Evolutionary conservation across 1,140 invertebrate genomes (phyloP).

Genomic region (Saccostrea echinata): DNA sequence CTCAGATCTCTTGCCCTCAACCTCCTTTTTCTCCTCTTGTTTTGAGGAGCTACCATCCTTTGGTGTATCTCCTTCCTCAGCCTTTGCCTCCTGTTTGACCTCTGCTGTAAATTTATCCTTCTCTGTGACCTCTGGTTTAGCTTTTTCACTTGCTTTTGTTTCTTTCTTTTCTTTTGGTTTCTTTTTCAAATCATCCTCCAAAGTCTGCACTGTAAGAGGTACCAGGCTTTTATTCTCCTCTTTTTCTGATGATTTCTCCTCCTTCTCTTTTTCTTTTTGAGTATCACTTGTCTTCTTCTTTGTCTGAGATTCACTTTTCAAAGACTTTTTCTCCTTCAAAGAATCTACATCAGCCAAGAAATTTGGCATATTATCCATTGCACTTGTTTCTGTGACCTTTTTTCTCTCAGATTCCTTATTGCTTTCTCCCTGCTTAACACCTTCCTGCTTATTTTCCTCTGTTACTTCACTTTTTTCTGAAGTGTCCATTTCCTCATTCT

Average conservation of each 20-base stretch:
- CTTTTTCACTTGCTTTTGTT: conserved; percentile 35
- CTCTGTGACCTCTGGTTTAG: background rate
- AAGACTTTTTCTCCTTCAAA: conserved; percentile 31
- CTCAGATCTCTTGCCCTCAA: background rate
- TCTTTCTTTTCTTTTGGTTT: conserved; percentile 37
- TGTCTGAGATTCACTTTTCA: background rate
- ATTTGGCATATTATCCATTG: conserved; percentile 40
- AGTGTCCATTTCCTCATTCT: background rate
- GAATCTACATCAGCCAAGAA: conserved; percentile 34
- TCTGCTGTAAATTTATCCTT: background rate
- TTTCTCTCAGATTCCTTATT: background rate
- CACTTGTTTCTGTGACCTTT: background rate
- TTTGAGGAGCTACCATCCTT: background rate
- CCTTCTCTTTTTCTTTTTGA: conserved; percentile 14
- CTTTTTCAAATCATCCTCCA: background rate
- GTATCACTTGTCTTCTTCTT: background rate
- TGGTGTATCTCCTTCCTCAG: background rate
- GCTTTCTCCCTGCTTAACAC: background rate
- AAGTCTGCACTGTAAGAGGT: background rate
- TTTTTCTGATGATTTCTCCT: conserved; percentile 22
- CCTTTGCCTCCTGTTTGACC: background rate
- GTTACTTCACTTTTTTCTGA: background rate
- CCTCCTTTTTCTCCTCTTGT: background rate
- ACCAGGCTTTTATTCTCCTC: background rate
- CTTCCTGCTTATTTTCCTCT: background rate